Conservation (phyloP, 2,113 vertebrate species). For the Stercorarius parasiticus region DNA sequence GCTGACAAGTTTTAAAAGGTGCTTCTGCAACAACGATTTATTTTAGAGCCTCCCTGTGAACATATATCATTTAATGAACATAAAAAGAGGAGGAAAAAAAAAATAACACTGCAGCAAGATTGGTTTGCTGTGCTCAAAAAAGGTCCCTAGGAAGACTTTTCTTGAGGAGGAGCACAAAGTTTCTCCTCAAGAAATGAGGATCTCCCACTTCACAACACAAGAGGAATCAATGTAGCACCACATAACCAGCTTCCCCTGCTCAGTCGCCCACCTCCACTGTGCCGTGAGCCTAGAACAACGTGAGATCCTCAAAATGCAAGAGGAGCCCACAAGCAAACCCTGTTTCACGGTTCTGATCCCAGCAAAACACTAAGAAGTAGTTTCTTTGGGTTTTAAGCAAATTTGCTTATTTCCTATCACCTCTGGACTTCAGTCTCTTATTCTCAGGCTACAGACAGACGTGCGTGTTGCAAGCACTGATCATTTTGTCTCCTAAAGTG, state of each 20-base stretch:
- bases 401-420: not conserved
- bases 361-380: not conserved
- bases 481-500: not conserved
- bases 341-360: not conserved
- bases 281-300: not conserved
- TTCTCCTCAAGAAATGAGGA: not conserved
- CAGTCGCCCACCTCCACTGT: fast-evolving
- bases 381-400: not conserved
- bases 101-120: fast-evolving
- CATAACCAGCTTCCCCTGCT: not conserved
- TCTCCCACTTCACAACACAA: not conserved
- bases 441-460: not conserved
- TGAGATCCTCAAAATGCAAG: not conserved
- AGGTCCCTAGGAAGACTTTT: not conserved
- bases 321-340: not conserved
- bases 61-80: not conserved
- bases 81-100: not conserved
- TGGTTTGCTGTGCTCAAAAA: not conserved
- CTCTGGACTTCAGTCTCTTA: not conserved
- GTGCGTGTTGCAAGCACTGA: fast-evolving
- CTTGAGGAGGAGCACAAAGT: not conserved
- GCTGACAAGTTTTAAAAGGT: conserved; percentile 59
- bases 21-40: not conserved
- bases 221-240: not conserved
- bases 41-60: not conserved